A percentile compares a stretch with the other conserved stretches of the same genome.
These are phyloP conservation scores for Lepus americanus DNA, from an alignment of 2,113 vertebrate genomes.

Conservation along the genomic window DNA sequence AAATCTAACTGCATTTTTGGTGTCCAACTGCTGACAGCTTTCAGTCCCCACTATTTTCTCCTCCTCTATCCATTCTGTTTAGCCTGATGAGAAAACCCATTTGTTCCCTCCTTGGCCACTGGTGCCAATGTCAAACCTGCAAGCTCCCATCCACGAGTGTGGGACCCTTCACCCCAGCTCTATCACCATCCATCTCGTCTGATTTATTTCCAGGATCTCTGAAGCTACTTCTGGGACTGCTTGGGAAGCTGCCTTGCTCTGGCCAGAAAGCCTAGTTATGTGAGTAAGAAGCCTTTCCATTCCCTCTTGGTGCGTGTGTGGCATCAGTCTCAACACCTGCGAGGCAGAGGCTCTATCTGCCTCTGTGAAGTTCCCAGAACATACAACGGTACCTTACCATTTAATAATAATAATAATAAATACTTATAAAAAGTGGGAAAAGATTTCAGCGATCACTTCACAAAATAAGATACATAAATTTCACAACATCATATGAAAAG, in stretches of 20 bases:
- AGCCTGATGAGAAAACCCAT: not conserved
- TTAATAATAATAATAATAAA: slow-evolving; percentile 19
- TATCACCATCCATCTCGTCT: not conserved
- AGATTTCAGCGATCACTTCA: too few species aligned
- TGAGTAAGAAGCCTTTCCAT: too few species aligned
- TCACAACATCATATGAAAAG: not conserved
- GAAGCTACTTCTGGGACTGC: not conserved
- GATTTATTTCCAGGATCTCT: not conserved
- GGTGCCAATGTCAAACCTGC: not conserved
- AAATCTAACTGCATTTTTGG: not conserved
- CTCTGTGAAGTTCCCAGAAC: not conserved
- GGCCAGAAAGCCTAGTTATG: not conserved
- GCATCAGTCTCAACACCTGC: not conserved
- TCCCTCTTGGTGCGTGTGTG: not conserved
- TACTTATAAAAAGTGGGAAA: not conserved
- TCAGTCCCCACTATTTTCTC: not conserved
- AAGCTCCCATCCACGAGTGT: accelerated
- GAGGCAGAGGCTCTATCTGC: not conserved
- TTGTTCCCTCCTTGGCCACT: not conserved
- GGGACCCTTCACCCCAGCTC: not conserved
- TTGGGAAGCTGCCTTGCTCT: not conserved
- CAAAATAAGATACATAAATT: not conserved
- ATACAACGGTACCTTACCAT: not conserved
- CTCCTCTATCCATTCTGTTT: not conserved
- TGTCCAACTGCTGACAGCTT: not conserved